Evolutionary conservation across 2,888 invertebrate genomes (phyloP), one percentile per base, ranked within the genome.

Genomic region (Alentia gelatinosa): DNA sequence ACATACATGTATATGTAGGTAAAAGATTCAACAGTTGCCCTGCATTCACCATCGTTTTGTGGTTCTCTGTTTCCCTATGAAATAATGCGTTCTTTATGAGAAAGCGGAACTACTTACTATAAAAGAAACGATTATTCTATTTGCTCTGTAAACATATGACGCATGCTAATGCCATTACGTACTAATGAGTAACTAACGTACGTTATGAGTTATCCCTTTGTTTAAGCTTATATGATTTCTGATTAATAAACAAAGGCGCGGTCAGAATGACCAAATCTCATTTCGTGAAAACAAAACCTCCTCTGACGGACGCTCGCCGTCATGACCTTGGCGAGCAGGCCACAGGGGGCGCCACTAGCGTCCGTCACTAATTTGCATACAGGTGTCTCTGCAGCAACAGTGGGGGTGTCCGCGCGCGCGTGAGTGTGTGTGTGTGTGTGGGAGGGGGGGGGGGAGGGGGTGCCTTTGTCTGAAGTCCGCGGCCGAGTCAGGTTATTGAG

Each of bases 341-440:
- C 47, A 47, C 47, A 74, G 26, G 26, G 50, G 86, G 23, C 19
- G 15, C 30, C 19, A 37, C 26, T 3, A 9, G 63, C 63, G 26
- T 79, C 5, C 35, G 35, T 15, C 79, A 56, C n/a, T 79, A 35
- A 79, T 79, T 79, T 79, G 79, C 79, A 79, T 79, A 79, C 79
- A 79, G 79, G 79, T 79, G 79, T 39, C 23, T 39, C 19, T 35
- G 23, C 19, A 35, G 79, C 79, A 79, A 79, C 79, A 37, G 39
- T 23, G 79, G 79, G 74, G 12, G 74, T 19, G 74, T 33, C 30
- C 4, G 56, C n/a, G 23, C n/a, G 56, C n/a, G 56, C n/a, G 74
- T 33, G 74, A 15, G 56, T 56, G 23, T 56, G 56, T 56, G 56
- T 56, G 56, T 56, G 12, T n/a, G 3, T 5, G 56, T 12, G 56